Evolutionary conservation across 1,140 invertebrate species (phyloP).

Genomic region (Hycleus phaleratus): DNA sequence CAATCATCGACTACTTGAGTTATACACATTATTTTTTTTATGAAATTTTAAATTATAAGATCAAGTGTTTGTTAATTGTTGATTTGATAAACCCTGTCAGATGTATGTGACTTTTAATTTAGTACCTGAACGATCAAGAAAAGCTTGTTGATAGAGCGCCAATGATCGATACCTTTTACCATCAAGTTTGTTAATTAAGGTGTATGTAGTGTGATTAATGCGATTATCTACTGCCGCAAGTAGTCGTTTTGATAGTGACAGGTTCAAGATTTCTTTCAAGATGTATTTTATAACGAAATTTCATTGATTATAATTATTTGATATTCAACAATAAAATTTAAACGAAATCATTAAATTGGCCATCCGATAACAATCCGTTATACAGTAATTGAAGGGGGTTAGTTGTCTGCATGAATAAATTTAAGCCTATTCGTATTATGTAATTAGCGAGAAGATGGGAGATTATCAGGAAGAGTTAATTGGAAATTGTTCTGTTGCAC

Average conservation of each 20-base stretch:
- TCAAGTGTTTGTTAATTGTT: no score
- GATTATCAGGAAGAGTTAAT: conserved; percentile 28
- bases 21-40: not conserved
- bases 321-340: no score
- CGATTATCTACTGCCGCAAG: conserved; percentile 19
- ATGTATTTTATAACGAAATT: not conserved
- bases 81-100: conserved; percentile 4
- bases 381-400: conserved; percentile 16
- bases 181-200: conserved; percentile 19
- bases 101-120: conserved; percentile 29
- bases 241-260: conserved; percentile 9
- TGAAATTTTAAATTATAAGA: conserved; percentile 17
- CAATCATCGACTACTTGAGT: conserved; percentile 14
- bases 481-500: conserved; percentile 26
- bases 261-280: not conserved
- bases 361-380: not conserved
- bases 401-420: conserved; percentile 17
- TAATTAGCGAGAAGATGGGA: conserved; percentile 24
- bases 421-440: conserved; percentile 20
- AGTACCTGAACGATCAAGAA: conserved; percentile 24
- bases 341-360: no score
- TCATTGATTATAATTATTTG: not conserved
- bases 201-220: conserved; percentile 21
- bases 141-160: conserved; percentile 2
- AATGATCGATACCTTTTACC: conserved; percentile 18